phyloP scores from a whole-genome alignment of 2,797 vertebrate species.

The Apogon hyalosoma region DNA sequence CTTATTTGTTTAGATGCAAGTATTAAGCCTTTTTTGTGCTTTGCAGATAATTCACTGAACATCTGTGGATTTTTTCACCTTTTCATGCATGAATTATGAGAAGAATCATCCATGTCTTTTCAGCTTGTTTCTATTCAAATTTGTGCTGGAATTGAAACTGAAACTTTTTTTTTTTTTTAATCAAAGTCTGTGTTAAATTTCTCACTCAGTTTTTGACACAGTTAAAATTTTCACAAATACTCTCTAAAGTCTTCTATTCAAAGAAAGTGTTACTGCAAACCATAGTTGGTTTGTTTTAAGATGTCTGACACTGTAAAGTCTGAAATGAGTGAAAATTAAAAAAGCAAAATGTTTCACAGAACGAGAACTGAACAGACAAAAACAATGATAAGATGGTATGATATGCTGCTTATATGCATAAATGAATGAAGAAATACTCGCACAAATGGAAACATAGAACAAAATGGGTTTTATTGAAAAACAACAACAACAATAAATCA shows the following conservation, averaged over 20 bases:
- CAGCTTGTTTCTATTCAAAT: too few species aligned
- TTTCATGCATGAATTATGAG: too few species aligned
- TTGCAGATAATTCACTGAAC: too few species aligned
- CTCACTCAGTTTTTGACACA: not conserved
- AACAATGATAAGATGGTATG: slow-evolving; percentile 36
- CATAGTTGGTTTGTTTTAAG: not conserved
- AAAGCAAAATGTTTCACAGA: slow-evolving; percentile 45
- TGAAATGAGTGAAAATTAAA: slow-evolving; percentile 55
- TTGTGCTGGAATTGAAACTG: too few species aligned
- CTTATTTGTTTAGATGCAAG: too few species aligned
- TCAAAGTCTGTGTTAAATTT: too few species aligned
- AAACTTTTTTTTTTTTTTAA: too few species aligned
- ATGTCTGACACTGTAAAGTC: slow-evolving; percentile 20
- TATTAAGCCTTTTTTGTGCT: too few species aligned
- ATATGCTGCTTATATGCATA: slow-evolving; percentile 29
- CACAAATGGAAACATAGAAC: slow-evolving; percentile 82
- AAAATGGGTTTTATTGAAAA: slow-evolving; percentile 82
- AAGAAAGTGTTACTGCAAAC: not conserved
- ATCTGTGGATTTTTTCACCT: too few species aligned
- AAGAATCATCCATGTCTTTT: too few species aligned
- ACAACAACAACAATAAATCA: slow-evolving; percentile 78
- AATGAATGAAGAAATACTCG: slow-evolving; percentile 78
- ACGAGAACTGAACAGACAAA: slow-evolving; percentile 49
- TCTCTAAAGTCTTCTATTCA: too few species aligned
- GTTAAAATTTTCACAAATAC: not conserved